Evolutionary conservation across 2,797 vertebrate species (phyloP), one percentile per base, ranked within the genome.

Genomic region (Liparis tanakae): DNA sequence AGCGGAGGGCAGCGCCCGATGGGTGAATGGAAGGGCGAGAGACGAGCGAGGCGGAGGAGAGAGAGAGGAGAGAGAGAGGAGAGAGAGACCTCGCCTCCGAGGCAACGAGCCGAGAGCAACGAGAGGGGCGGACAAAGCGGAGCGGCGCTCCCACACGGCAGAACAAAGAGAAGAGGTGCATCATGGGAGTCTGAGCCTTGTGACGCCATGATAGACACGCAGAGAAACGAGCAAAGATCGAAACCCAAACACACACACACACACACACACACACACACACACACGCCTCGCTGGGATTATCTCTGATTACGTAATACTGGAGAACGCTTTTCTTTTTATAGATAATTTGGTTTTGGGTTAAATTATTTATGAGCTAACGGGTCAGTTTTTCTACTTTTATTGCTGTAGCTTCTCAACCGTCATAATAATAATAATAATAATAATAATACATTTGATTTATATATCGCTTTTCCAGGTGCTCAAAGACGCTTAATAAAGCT

Each of bases 131-230:
- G 91, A 93, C 91, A 94, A 93, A 93, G 93, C 83, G 67, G 79
- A 82, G 73, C 72, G 55, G 84, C 81, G 88, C 90, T 88, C 87
- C 88, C 85, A 85, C 78, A 73, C 74, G 68, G 85, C 87, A 92
- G 91, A 94, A 94, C 92, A 94, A 94, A 94, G 92, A 89, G 85
- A 68, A 84, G 89, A 73, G 87, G 84, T 91, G 90, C 91, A 92
- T 91, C 75, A 86, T 91, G 90, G 88, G 90, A 91, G 78, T 82
- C 84, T 85, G 88, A 89, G 87, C 85, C 85, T 74, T 81, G 73
- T 54, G 72, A 85, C 70, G 87, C 89, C 86, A 85, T 81, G 76
- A 88, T 80, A 76, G 81, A 70, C 73, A 86, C 46, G 83, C 80
- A 86, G 74, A 78, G 57, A 37, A 54, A 44, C 56, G 34, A 51